phyloP scores from a whole-genome alignment of 1,140 invertebrate species.

The Hydropsyche tenuis region DNA sequence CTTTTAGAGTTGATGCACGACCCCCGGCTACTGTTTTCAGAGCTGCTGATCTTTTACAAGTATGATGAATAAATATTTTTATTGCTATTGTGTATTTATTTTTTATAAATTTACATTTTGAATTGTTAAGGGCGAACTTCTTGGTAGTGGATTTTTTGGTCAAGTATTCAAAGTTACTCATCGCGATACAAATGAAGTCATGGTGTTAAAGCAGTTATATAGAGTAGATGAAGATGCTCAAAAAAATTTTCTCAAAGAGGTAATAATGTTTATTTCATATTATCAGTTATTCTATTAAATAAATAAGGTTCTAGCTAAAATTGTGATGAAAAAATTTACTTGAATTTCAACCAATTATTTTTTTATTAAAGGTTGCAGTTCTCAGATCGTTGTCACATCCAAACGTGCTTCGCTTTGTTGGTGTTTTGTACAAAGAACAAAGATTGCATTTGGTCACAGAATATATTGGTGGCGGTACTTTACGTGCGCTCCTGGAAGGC shows the following conservation, averaged over 20 bases:
- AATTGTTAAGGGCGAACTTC: conserved; percentile 72
- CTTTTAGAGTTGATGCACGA: conserved; percentile 81
- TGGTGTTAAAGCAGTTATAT: conserved; percentile 95
- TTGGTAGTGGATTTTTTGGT: conserved; percentile 94
- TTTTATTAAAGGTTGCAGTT: conserved; percentile 76
- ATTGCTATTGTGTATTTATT: not conserved
- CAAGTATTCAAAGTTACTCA: conserved; percentile 92
- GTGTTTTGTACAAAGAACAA: conserved; percentile 92
- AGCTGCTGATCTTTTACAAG: conserved; percentile 84
- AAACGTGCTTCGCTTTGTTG: conserved; percentile 91
- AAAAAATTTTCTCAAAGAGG: conserved; percentile 93
- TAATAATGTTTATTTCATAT: conserved; percentile 53
- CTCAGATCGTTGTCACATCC: conserved; percentile 85
- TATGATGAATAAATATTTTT: conserved; percentile 41
- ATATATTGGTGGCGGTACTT: conserved; percentile 88
- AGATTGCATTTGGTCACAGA: conserved; percentile 91
- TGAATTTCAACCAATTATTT: not conserved
- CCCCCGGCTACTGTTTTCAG: conserved; percentile 84
- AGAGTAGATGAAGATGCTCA: conserved; percentile 93
- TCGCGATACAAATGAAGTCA: conserved; percentile 86
- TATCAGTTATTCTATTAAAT: no score
- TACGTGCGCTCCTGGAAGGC: conserved; percentile 72
- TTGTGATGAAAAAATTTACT: conserved; percentile 9
- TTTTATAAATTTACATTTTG: not conserved
- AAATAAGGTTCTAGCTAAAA: no score